Evolutionary conservation across 2,888 invertebrate genomes (phyloP).

Genomic region (Epinotia bilunana): DNA sequence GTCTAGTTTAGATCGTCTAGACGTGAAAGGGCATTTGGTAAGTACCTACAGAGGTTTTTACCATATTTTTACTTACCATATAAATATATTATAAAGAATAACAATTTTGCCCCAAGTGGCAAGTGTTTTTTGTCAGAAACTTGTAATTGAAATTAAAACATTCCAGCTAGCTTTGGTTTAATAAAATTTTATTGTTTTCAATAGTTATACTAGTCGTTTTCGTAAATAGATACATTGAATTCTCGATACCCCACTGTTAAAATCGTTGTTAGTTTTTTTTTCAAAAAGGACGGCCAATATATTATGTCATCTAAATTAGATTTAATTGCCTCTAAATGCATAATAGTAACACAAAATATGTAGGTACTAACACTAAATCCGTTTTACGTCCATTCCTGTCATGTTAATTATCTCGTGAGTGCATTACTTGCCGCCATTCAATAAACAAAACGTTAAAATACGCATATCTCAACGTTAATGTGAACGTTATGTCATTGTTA

Average conservation of each 20-base stretch:
- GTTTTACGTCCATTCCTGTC: constrained; percentile 33
- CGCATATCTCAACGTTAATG: constrained; percentile 31
- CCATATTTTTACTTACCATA: too few relatives aligned
- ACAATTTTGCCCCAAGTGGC: too few relatives aligned
- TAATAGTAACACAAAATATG: constrained; percentile 16
- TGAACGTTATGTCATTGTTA: constrained; percentile 9
- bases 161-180: not conserved
- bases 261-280: not conserved
- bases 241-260: not conserved
- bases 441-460: constrained; percentile 36
- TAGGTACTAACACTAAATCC: constrained; percentile 25
- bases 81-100: too few relatives aligned
- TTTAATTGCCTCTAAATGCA: constrained; percentile 18
- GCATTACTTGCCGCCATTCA: constrained; percentile 23
- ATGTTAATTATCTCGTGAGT: constrained; percentile 34
- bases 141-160: too few relatives aligned
- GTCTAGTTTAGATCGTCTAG: too few relatives aligned
- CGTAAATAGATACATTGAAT: not conserved
- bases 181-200: not conserved
- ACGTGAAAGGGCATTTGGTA: too few relatives aligned
- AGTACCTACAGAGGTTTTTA: too few relatives aligned
- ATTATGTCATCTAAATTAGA: constrained; percentile 6
- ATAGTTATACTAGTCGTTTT: not conserved
- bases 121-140: too few relatives aligned
- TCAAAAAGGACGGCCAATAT: not conserved